Evolutionary conservation across 92 coral and sea anemone species (phyloP).

Genomic region (Diadumene lineata): DNA sequence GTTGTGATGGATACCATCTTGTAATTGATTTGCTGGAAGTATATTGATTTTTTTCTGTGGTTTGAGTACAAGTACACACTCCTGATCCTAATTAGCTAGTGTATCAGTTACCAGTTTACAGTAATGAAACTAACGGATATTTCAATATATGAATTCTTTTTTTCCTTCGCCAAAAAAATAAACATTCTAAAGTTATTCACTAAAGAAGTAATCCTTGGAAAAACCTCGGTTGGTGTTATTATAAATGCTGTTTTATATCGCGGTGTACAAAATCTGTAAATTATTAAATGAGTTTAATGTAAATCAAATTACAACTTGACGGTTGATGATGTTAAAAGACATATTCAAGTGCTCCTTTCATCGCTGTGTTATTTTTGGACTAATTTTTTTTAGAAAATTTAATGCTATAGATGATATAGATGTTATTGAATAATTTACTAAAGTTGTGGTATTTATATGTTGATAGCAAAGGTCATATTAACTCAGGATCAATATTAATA

Average conservation of each 20-base stretch:
- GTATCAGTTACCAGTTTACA: too few species aligned
- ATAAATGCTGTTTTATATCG: too few species aligned
- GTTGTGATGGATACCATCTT: too few species aligned
- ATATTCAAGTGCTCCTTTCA: neutral
- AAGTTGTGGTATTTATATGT: neutral
- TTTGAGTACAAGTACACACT: too few species aligned
- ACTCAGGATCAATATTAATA: neutral
- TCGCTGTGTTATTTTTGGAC: neutral
- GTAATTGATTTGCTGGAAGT: too few species aligned
- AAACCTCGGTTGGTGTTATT: neutral
- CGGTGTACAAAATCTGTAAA: neutral
- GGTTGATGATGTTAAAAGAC: neutral
- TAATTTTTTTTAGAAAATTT: neutral
- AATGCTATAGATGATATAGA: neutral
- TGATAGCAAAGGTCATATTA: neutral
- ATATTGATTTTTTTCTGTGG: too few species aligned
- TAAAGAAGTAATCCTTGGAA: neutral
- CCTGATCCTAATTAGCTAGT: too few species aligned
- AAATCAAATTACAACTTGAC: neutral
- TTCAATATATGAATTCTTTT: too few species aligned
- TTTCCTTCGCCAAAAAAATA: too few species aligned
- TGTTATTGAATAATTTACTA: neutral
- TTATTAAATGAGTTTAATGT: neutral
- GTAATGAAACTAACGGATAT: too few species aligned
- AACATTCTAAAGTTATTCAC: too few species aligned